These are phyloP conservation scores for Mycetomoellerius zeteki DNA, from an alignment of 1,140 invertebrate genomes.

Conservation along the genomic window DNA sequence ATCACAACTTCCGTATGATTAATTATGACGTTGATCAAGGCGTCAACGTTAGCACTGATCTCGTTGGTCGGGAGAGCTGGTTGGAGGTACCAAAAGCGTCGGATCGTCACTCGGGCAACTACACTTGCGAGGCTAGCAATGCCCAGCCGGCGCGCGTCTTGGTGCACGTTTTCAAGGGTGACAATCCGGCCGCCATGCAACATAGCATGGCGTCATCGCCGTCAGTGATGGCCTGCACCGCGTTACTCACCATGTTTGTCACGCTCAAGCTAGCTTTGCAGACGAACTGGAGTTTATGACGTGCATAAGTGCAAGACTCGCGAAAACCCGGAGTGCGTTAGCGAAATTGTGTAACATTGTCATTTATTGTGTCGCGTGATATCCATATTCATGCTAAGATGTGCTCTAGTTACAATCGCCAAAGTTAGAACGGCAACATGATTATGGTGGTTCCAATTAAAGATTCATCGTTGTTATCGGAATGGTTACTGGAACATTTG, in stretches of 20 bases:
- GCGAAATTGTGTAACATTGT: slow-evolving; percentile 44
- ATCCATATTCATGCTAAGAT: not conserved
- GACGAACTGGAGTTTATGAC: slow-evolving; percentile 62
- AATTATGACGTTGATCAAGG: slow-evolving; percentile 95
- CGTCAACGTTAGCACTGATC: slow-evolving; percentile 93
- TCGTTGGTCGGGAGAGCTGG: slow-evolving; percentile 88
- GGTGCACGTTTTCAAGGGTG: slow-evolving; percentile 95
- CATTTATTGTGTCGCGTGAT: slow-evolving; percentile 16
- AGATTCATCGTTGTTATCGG: slow-evolving; percentile 33
- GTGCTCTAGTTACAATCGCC: not conserved
- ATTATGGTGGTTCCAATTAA: slow-evolving; percentile 33
- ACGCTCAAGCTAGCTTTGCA: slow-evolving; percentile 78
- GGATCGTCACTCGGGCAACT: slow-evolving; percentile 94
- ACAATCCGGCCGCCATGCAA: slow-evolving; percentile 88
- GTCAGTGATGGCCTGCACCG: slow-evolving; percentile 80
- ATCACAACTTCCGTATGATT: slow-evolving; percentile 96
- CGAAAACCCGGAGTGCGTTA: slow-evolving; percentile 8
- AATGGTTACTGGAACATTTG: not conserved
- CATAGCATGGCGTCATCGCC: slow-evolving; percentile 84
- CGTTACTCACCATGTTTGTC: slow-evolving; percentile 79
- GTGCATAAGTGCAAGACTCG: slow-evolving; percentile 9
- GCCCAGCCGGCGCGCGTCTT: slow-evolving; percentile 93
- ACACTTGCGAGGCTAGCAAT: slow-evolving; percentile 95
- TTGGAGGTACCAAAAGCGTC: slow-evolving; percentile 90
- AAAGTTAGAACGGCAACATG: not conserved